Conservation (phyloP, 2,888 invertebrate species). For the Coelopa pilipes region DNA sequence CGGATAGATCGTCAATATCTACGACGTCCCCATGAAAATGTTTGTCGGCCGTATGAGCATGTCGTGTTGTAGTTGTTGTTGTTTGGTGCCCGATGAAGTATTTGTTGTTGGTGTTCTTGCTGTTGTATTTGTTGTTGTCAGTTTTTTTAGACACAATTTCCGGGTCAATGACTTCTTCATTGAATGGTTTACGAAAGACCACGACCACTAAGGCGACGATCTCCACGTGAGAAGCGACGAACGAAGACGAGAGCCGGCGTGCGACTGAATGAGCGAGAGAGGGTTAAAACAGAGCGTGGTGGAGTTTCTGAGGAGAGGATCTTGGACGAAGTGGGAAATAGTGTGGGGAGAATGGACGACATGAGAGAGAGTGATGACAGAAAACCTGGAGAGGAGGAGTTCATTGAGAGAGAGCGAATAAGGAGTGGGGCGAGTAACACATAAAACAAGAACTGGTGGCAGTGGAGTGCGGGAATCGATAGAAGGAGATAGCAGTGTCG, state of each 20-base stretch:
- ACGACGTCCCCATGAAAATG: conserved; percentile 23
- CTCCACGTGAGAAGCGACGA: not conserved
- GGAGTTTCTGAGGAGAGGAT: no score
- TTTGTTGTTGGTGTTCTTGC: conserved; percentile 16
- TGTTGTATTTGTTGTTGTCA: conserved; percentile 54
- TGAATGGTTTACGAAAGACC: conserved; percentile 58
- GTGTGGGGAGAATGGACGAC: not conserved
- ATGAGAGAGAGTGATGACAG: not conserved
- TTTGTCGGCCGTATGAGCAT: conserved; percentile 27
- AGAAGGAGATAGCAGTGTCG: no score
- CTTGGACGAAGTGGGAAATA: no score
- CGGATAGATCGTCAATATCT: conserved; percentile 33
- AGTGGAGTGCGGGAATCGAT: no score
- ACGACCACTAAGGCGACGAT: conserved; percentile 36
- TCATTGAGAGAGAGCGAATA: not conserved
- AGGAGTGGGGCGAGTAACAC: not conserved
- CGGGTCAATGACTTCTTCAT: conserved; percentile 66
- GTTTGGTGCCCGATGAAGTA: no score
- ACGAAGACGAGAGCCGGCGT: not conserved
- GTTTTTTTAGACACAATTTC: conserved; percentile 64
- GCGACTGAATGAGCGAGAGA: conserved; percentile 8
- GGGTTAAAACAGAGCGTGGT: not conserved
- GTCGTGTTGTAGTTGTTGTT: conserved; percentile 38
- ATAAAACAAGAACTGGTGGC: no score
- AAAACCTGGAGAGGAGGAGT: not conserved